Percentiles rank a stretch among this genome's conserved stretches.
These are phyloP conservation scores for Thermophis baileyi DNA, from an alignment of 2,113 vertebrate genomes.

Conservation along the genomic window DNA sequence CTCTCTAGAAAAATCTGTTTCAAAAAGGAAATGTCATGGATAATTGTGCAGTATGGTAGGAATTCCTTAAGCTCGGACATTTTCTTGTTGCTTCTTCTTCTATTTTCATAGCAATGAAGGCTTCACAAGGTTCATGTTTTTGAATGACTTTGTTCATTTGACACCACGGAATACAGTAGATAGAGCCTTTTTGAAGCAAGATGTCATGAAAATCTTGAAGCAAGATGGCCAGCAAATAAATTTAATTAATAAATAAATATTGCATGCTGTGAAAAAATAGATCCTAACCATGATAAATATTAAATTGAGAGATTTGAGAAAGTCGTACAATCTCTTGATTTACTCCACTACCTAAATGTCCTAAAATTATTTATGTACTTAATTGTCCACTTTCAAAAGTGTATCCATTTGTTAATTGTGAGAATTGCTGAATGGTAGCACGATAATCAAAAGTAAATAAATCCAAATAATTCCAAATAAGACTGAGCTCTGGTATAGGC, in stretches of 20 bases:
- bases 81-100: not conserved
- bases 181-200: not conserved
- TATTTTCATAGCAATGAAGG: not conserved
- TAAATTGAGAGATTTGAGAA: not conserved
- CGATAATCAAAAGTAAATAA: not conserved
- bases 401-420: slow-evolving; percentile 7
- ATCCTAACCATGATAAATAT: not conserved
- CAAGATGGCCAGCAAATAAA: not conserved
- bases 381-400: slow-evolving; percentile 6
- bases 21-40: not conserved
- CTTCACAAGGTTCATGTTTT: not conserved
- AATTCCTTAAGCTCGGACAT: not conserved
- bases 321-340: not conserved
- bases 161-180: not conserved
- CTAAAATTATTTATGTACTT: not conserved
- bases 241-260: not conserved
- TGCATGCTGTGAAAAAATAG: not conserved
- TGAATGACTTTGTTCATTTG: not conserved
- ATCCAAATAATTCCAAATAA: slow-evolving; percentile 6
- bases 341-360: not conserved
- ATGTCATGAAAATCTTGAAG: not conserved
- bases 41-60: not conserved
- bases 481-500: not conserved
- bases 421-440: not conserved
- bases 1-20: not conserved